phyloP scores from a whole-genome alignment of 2,888 invertebrate species.

The Oscheius onirici region DNA sequence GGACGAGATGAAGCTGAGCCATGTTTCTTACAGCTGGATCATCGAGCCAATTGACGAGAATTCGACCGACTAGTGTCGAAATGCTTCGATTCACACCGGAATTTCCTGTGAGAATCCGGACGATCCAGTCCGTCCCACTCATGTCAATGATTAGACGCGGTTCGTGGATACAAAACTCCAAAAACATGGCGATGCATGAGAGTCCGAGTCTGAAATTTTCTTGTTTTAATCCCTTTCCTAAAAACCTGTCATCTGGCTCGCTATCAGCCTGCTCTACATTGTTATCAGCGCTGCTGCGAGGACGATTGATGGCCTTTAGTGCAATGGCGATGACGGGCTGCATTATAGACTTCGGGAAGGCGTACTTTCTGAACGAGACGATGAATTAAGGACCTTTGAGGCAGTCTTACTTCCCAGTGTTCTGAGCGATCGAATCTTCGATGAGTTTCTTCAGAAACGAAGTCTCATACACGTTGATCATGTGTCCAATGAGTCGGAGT shows the following conservation, averaged over 20 bases:
- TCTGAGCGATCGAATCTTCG: conserved; percentile 37
- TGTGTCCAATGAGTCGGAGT: conserved; percentile 83
- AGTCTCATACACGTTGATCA: conserved; percentile 74
- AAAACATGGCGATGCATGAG: conserved; percentile 54
- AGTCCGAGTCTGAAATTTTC: conserved; percentile 48
- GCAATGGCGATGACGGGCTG: conserved; percentile 61
- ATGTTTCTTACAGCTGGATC: conserved; percentile 53
- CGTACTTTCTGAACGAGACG: conserved; percentile 39
- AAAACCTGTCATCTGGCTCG: conserved; percentile 21
- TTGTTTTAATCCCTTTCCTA: not conserved
- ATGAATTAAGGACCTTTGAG: not conserved
- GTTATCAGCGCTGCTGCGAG: conserved; percentile 1
- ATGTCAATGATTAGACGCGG: conserved; percentile 56
- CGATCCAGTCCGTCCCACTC: conserved; percentile 66
- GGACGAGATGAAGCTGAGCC: conserved; percentile 75
- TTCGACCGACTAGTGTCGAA: conserved; percentile 47
- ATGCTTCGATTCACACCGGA: conserved; percentile 44
- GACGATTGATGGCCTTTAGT: conserved; percentile 38
- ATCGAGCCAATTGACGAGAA: conserved; percentile 64
- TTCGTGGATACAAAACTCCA: conserved; percentile 58
- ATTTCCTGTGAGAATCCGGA: conserved; percentile 49
- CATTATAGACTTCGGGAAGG: conserved; percentile 59
- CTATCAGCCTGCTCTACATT: not conserved
- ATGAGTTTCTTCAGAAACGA: conserved; percentile 51
- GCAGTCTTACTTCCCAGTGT: conserved; percentile 41